These are phyloP conservation scores for Limnephilus lunatus DNA, from an alignment of 2,888 invertebrate species.

Conservation along the genomic window DNA sequence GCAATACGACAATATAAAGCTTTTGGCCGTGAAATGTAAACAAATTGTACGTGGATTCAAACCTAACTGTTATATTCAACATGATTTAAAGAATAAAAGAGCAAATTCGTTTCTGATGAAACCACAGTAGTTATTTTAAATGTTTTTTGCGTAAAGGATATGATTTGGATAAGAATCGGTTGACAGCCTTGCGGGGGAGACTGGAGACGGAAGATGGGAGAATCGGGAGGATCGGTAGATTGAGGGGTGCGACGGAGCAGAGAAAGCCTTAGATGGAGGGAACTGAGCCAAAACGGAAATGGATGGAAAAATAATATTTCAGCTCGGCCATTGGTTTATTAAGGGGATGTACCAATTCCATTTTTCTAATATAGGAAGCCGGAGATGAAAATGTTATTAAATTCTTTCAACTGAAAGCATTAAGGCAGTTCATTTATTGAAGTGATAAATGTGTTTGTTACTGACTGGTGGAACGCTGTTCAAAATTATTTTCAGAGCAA, in stretches of 20 bases:
- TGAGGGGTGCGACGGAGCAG: slow-evolving; percentile 46
- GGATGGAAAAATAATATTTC: slow-evolving; percentile 61
- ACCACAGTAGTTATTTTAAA: neutral
- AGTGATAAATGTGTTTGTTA: slow-evolving; percentile 17
- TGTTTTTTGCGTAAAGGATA: neutral
- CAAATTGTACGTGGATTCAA: neutral
- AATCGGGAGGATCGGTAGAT: slow-evolving; percentile 17
- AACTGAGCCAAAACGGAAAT: slow-evolving; percentile 54
- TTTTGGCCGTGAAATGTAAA: too few relatives aligned
- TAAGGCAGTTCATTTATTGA: slow-evolving; percentile 23
- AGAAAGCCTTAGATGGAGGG: slow-evolving; percentile 45
- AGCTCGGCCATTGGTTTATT: slow-evolving; percentile 58
- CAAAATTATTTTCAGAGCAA: neutral
- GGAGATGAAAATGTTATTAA: slow-evolving; percentile 46
- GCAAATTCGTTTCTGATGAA: neutral
- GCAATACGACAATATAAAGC: too few relatives aligned
- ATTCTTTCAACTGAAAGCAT: slow-evolving; percentile 44
- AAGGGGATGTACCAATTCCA: slow-evolving; percentile 46
- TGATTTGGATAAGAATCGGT: slow-evolving; percentile 11
- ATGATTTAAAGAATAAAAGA: neutral
- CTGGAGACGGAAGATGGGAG: neutral
- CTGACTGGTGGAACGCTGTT: neutral
- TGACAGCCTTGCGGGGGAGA: slow-evolving; percentile 21
- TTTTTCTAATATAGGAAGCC: slow-evolving; percentile 45
- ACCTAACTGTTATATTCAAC: neutral